These are phyloP conservation scores for Acanthiza pusilla DNA, from an alignment of 2,797 vertebrate species.

Conservation along the genomic window DNA sequence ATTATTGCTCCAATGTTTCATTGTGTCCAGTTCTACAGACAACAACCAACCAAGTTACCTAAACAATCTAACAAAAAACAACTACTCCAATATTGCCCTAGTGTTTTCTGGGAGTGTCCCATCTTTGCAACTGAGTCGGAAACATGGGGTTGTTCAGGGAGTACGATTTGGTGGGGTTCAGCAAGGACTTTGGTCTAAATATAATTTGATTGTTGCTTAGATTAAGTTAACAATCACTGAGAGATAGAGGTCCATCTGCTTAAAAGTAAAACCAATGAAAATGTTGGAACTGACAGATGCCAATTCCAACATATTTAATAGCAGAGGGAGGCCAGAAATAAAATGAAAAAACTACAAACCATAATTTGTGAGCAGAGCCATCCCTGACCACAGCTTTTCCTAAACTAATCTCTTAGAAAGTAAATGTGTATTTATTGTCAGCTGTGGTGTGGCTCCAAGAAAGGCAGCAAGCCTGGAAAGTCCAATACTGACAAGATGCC, in stretches of 20 bases:
- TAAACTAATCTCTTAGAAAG: not conserved
- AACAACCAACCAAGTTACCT: not conserved
- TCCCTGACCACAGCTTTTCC: not conserved
- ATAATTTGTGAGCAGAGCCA: not conserved
- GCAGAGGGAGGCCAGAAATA: not conserved
- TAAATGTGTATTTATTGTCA: not conserved
- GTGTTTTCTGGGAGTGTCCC: not conserved
- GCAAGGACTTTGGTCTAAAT: not conserved
- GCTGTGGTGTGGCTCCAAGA: not conserved
- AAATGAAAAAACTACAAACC: not conserved
- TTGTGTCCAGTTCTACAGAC: not conserved
- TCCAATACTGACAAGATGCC: not conserved
- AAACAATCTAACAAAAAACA: not conserved
- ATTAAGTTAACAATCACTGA: not conserved
- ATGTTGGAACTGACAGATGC: not conserved
- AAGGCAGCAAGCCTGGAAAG: not conserved
- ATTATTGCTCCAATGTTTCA: not conserved
- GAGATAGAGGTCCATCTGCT: not conserved
- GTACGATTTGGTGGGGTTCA: not conserved
- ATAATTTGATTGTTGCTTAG: not conserved
- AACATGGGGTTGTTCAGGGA: not conserved
- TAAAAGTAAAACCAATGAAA: not conserved
- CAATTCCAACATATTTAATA: not conserved
- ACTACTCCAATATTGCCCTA: not conserved
- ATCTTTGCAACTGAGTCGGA: not conserved